Percentiles rank a stretch among this genome's conserved stretches.
These are phyloP conservation scores for Ciconia maguari DNA, from an alignment of 2,113 vertebrate species.

Conservation along the genomic window DNA sequence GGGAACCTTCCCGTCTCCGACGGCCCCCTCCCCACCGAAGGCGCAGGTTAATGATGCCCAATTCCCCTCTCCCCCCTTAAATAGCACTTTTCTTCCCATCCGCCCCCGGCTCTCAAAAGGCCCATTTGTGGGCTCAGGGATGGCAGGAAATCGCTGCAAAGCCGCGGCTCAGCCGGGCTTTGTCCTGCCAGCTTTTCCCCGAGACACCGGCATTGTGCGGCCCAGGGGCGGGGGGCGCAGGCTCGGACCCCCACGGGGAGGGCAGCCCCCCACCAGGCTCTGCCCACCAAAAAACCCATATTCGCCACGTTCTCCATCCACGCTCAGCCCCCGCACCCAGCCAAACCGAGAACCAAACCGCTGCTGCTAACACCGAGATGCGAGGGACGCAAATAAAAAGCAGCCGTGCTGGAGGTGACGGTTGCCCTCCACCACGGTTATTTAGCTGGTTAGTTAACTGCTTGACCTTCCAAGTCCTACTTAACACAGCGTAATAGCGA, in stretches of 20 bases:
- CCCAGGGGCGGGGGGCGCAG: neutral
- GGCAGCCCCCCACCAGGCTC: neutral
- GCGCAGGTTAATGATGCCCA: neutral
- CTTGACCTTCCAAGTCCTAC: constrained; percentile 75
- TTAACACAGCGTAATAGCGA: constrained; percentile 68
- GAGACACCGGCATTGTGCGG: neutral
- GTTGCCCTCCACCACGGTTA: neutral
- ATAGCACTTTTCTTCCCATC: neutral
- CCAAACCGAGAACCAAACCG: neutral
- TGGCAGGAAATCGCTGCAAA: neutral
- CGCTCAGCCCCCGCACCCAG: neutral
- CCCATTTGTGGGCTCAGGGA: constrained; percentile 4
- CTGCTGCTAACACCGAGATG: fast-evolving
- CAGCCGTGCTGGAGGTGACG: neutral
- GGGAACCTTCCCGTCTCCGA: neutral
- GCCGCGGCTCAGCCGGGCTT: neutral
- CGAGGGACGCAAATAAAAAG: neutral
- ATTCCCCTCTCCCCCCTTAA: neutral
- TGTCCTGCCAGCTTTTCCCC: neutral
- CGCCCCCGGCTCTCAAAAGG: neutral
- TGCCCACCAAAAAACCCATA: neutral
- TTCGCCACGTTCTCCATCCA: neutral
- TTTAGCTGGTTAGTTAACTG: constrained; percentile 67
- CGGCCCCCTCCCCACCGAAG: neutral
- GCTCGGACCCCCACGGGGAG: fast-evolving